A percentile compares a stretch with the other conserved stretches of the same genome.
These are phyloP conservation scores for Gymnoscelis rufifasciata DNA, from an alignment of 2,888 invertebrate genomes.

Conservation along the genomic window DNA sequence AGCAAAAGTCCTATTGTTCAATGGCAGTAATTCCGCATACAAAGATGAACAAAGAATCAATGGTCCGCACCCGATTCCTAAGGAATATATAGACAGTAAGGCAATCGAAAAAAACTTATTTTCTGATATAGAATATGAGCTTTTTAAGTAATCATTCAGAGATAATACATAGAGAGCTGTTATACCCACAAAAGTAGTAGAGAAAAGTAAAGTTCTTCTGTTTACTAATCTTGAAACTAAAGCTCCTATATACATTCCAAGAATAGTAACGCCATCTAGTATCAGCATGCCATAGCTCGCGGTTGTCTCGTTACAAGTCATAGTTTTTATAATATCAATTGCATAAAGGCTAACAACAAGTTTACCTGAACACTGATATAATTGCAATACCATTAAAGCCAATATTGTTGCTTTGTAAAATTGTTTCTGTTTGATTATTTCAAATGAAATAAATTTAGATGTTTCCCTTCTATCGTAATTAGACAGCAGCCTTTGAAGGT, in stretches of 20 bases:
- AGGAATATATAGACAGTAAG: too few species aligned
- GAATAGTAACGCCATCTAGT: conserved; percentile 42
- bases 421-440: not conserved
- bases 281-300: conserved; percentile 43
- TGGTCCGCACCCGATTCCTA: too few species aligned
- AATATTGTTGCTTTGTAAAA: conserved; percentile 1
- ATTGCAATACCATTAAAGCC: not conserved
- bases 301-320: conserved; percentile 33
- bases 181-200: not conserved
- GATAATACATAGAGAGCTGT: not conserved
- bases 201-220: not conserved
- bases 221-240: conserved; percentile 28
- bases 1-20: not conserved
- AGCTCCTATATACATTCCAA: conserved; percentile 36
- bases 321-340: conserved; percentile 40
- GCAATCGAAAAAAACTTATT: not conserved
- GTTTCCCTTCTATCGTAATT: not conserved
- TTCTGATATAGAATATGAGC: not conserved
- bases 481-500: not conserved
- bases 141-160: not conserved
- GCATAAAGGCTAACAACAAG: conserved; percentile 3
- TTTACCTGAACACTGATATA: conserved; percentile 3
- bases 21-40: too few species aligned
- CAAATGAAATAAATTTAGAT: not conserved
- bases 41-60: too few species aligned